phyloP scores from a whole-genome alignment of 1,140 invertebrate species.

The Lordiphosa collinella region DNA sequence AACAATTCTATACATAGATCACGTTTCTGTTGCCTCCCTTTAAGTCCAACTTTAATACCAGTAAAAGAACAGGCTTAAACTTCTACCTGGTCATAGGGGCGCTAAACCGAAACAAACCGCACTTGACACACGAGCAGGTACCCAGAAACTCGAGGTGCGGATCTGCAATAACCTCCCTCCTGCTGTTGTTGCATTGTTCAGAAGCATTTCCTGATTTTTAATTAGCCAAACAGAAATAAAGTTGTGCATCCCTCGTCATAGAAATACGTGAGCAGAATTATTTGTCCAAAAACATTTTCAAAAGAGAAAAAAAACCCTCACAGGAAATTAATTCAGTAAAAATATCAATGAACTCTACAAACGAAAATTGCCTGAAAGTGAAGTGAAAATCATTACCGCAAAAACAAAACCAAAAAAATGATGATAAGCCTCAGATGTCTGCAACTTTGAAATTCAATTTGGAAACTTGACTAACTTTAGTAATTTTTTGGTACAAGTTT shows the following conservation, averaged over 20 bases:
- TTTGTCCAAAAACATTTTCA: constrained; percentile 7
- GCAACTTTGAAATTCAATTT: background rate
- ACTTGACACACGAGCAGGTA: constrained; percentile 12
- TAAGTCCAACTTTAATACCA: background rate
- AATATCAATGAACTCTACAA: too few relatives aligned
- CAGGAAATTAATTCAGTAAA: constrained; percentile 3
- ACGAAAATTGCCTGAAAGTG: too few relatives aligned
- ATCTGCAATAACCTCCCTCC: background rate
- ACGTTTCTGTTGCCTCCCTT: background rate
- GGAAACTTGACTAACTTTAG: constrained; percentile 4
- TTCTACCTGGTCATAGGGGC: constrained; percentile 4
- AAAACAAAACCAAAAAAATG: background rate
- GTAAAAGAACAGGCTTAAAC: background rate
- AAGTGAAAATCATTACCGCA: too few relatives aligned
- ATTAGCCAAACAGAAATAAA: constrained; percentile 5
- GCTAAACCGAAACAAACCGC: constrained; percentile 8
- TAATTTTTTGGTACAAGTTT: background rate
- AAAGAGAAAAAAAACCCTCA: constrained; percentile 3
- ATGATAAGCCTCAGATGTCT: background rate
- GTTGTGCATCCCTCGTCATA: constrained; percentile 17
- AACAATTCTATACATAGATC: background rate
- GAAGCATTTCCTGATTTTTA: constrained; percentile 11
- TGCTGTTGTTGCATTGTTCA: constrained; percentile 2
- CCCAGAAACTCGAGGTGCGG: background rate
- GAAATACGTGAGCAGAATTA: constrained; percentile 1